A percentile compares a stretch with the other conserved stretches of the same genome.
Conservation (phyloP, 1,140 invertebrate species). For the Sitobion miscanthi region DNA sequence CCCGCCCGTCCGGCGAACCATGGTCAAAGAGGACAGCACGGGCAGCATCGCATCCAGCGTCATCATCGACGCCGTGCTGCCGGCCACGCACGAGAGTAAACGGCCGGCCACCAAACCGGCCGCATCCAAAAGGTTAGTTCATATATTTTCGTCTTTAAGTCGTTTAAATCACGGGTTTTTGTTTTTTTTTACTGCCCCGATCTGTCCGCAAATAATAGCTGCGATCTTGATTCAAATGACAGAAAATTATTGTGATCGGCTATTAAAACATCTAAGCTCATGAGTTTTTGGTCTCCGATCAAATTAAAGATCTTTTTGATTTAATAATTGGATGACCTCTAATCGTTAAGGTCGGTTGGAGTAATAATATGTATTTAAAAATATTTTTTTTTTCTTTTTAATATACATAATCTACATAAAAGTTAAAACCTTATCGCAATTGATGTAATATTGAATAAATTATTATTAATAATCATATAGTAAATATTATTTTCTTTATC, state of each 20-base stretch:
- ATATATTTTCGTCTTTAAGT: background rate
- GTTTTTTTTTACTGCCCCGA: background rate
- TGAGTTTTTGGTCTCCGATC: background rate
- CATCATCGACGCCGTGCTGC: conserved; percentile 49
- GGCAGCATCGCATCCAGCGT: conserved; percentile 41
- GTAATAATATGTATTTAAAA: background rate
- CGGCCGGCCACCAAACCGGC: conserved; percentile 57
- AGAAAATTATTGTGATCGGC: background rate
- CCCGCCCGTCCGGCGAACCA: conserved; percentile 47
- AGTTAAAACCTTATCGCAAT: too few relatives aligned
- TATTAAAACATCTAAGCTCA: background rate
- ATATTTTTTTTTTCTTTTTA: too few relatives aligned
- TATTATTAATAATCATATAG: too few relatives aligned
- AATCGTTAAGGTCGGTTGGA: background rate
- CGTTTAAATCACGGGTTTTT: background rate
- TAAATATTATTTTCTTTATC: too few relatives aligned
- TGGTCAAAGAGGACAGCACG: conserved; percentile 49
- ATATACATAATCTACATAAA: too few relatives aligned
- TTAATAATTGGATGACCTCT: too few relatives aligned
- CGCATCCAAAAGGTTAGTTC: conserved; percentile 37
- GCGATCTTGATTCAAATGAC: background rate
- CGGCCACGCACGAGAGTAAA: conserved; percentile 48
- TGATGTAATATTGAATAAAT: too few relatives aligned
- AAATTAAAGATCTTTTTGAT: too few relatives aligned
- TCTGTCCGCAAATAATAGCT: background rate